Percentiles rank a stretch among this genome's conserved stretches.
Evolutionary conservation across 2,888 invertebrate species (phyloP).

Genomic region (Esperia sulphurella): DNA sequence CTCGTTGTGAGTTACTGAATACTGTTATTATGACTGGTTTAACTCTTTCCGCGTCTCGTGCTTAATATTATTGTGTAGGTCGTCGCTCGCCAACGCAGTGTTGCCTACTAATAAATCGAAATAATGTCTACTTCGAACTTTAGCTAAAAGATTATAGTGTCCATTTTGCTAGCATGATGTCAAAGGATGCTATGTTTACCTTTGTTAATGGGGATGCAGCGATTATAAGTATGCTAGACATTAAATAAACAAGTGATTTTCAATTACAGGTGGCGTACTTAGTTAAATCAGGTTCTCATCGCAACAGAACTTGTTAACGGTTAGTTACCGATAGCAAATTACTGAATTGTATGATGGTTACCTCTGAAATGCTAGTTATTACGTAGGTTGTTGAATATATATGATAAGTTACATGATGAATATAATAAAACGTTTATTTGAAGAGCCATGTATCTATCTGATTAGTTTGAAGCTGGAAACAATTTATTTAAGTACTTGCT

Average conservation of each 20-base stretch:
- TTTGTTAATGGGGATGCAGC: slow-evolving; percentile 11
- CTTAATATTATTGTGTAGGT: slow-evolving; percentile 17
- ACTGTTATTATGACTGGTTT: slow-evolving; percentile 28
- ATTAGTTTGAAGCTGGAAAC: not conserved
- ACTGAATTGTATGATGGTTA: slow-evolving; percentile 23
- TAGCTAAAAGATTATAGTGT: not conserved
- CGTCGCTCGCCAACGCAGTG: slow-evolving; percentile 10
- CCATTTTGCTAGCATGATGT: not conserved
- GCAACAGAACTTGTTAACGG: slow-evolving; percentile 32
- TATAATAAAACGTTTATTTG: not conserved
- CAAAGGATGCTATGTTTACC: not conserved
- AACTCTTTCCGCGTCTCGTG: slow-evolving; percentile 17
- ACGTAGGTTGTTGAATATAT: not conserved
- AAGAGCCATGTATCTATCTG: not conserved
- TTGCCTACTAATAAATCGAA: not conserved
- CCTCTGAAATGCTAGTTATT: slow-evolving; percentile 22
- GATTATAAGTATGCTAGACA: slow-evolving; percentile 31
- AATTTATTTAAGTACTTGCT: too few species aligned
- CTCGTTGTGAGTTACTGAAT: slow-evolving; percentile 26
- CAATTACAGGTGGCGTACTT: slow-evolving; percentile 37
- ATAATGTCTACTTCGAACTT: slow-evolving; percentile 1
- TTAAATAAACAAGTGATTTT: slow-evolving; percentile 37
- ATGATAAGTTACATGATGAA: too few species aligned
- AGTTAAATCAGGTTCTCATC: slow-evolving; percentile 34
- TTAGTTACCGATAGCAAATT: slow-evolving; percentile 22